A percentile compares a stretch with the other conserved stretches of the same genome.
phyloP scores from a whole-genome alignment of 2,113 vertebrate species.

The Gadus macrocephalus region DNA sequence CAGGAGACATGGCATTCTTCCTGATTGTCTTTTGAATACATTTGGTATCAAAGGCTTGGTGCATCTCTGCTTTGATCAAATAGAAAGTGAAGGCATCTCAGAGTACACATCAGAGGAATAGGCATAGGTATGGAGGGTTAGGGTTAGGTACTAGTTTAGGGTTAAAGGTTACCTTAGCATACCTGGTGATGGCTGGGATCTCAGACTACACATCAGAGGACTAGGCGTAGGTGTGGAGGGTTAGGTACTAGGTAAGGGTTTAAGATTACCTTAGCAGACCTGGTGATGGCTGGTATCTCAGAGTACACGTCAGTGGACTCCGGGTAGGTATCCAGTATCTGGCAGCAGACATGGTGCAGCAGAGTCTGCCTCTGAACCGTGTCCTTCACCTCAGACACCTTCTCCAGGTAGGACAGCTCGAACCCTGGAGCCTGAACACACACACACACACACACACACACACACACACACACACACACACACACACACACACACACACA shows the following conservation, averaged over 20 bases:
- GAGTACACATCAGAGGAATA: neutral
- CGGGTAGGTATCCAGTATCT: constrained; percentile 83
- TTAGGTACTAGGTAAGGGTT: neutral
- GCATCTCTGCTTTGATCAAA: too few species aligned
- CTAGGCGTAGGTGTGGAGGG: neutral
- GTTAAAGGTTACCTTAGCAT: constrained; percentile 78
- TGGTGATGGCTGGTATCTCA: constrained; percentile 86
- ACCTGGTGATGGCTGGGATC: constrained; percentile 86
- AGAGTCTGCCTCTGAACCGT: constrained; percentile 91
- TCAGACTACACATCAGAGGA: constrained; percentile 76
- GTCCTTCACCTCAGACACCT: constrained; percentile 97
- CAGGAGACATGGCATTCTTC: too few species aligned
- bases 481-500: constrained; percentile 13
- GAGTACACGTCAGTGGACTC: constrained; percentile 91
- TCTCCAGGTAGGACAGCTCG: constrained; percentile 93
- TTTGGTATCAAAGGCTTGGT: too few species aligned
- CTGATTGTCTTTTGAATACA: too few species aligned
- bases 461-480: constrained; percentile 3
- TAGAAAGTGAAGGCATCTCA: neutral
- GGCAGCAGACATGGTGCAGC: constrained; percentile 87
- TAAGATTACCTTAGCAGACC: constrained; percentile 82
- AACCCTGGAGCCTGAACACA: constrained; percentile 84
- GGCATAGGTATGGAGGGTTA: neutral
- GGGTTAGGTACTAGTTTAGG: neutral
- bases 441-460: constrained; percentile 3